These are phyloP conservation scores for Trematocara stigmaticum DNA, from an alignment of 2,113 vertebrate species.

Conservation along the genomic window DNA sequence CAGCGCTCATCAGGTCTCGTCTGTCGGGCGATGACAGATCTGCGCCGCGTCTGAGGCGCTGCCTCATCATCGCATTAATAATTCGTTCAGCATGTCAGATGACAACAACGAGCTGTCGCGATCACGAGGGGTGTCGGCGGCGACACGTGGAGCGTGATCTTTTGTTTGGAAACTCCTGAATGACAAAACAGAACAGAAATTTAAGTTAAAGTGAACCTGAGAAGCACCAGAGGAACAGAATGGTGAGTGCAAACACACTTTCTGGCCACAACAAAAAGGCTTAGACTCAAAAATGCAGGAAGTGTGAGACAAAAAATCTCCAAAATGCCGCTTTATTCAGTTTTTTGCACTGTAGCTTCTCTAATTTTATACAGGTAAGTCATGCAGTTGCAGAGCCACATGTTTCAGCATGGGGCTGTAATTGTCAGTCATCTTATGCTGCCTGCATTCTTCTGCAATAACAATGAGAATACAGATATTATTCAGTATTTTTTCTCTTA, in stretches of 20 bases:
- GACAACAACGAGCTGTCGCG: neutral
- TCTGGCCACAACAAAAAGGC: neutral
- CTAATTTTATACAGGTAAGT: neutral
- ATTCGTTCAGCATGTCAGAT: neutral
- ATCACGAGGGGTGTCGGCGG: neutral
- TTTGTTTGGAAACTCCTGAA: neutral
- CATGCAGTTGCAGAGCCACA: neutral
- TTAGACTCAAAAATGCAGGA: neutral
- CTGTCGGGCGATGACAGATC: neutral
- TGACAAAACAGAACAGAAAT: neutral
- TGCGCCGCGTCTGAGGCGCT: neutral
- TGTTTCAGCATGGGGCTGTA: neutral
- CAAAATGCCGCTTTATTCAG: rapidly evolving
- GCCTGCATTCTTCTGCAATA: neutral
- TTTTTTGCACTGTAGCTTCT: neutral
- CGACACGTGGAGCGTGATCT: neutral
- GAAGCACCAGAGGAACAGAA: neutral
- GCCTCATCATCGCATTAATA: neutral
- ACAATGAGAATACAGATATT: neutral
- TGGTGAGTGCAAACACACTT: neutral
- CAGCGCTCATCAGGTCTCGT: neutral
- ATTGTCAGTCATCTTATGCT: neutral
- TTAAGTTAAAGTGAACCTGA: neutral
- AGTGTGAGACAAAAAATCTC: neutral
- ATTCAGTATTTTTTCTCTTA: neutral